Evolutionary conservation across 2,888 invertebrate species (phyloP).

Genomic region (Nemotelus nigrinus): DNA sequence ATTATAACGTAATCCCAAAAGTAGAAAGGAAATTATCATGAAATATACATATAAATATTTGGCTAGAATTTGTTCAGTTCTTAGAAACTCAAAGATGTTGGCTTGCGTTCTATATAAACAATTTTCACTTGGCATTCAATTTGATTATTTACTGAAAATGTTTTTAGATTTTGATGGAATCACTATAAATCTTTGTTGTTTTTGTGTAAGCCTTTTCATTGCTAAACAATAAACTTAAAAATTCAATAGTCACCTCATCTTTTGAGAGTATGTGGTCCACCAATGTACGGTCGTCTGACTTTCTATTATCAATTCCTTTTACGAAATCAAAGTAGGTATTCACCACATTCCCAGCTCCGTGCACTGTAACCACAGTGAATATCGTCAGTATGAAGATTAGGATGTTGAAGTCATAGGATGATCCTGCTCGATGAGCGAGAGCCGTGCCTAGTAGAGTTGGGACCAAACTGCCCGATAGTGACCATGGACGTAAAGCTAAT

Average conservation of each 20-base stretch:
- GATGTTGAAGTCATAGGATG: conserved; percentile 80
- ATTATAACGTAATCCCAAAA: too few species aligned
- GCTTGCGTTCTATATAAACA: too few species aligned
- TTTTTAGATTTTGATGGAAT: too few species aligned
- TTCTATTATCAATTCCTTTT: conserved; percentile 91
- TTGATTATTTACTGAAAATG: too few species aligned
- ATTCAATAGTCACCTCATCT: conserved; percentile 67
- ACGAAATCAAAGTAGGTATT: conserved; percentile 96
- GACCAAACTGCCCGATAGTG: conserved; percentile 88
- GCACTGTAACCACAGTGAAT: conserved; percentile 89
- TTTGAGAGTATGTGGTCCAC: conserved; percentile 91
- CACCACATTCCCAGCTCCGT: conserved; percentile 95
- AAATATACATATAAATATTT: too few species aligned
- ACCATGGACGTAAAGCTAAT: conserved; percentile 92
- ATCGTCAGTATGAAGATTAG: conserved; percentile 82
- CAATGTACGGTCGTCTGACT: conserved; percentile 92
- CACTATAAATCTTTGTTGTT: too few species aligned
- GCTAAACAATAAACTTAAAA: too few species aligned
- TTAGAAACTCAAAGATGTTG: too few species aligned
- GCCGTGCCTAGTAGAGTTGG: conserved; percentile 91
- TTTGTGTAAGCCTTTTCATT: too few species aligned
- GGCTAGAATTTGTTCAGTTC: too few species aligned
- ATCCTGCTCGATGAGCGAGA: conserved; percentile 84
- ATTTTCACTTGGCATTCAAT: too few species aligned
- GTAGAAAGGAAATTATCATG: too few species aligned